These are phyloP conservation scores for Pollenia amentaria DNA, from an alignment of 2,888 invertebrate genomes.

Conservation along the genomic window DNA sequence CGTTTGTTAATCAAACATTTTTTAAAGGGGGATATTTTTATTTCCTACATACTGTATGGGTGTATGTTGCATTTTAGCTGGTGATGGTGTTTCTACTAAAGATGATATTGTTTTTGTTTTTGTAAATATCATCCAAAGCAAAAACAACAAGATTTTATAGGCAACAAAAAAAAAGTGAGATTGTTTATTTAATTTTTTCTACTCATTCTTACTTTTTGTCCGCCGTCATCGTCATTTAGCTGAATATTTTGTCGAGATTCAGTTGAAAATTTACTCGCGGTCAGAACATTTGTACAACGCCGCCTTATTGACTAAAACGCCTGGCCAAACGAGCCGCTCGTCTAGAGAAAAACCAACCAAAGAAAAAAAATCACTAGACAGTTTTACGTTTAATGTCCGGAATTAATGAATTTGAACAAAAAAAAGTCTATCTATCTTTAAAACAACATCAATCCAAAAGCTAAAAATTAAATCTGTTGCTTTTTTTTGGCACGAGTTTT, in stretches of 20 bases:
- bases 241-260: slow-evolving; percentile 72
- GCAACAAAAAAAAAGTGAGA: slow-evolving; percentile 59
- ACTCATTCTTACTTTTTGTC: slow-evolving; percentile 31
- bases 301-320: slow-evolving; percentile 47
- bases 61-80: slow-evolving; percentile 48
- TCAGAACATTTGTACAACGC: slow-evolving; percentile 78
- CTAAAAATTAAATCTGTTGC: slow-evolving; percentile 17
- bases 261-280: slow-evolving; percentile 82
- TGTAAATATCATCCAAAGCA: slow-evolving; percentile 75
- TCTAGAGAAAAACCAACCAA: slow-evolving; percentile 32
- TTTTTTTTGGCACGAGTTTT: slow-evolving; percentile 73
- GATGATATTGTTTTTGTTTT: slow-evolving; percentile 52
- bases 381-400: slow-evolving; percentile 45
- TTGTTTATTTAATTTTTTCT: slow-evolving; percentile 50
- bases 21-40: slow-evolving; percentile 48
- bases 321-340: slow-evolving; percentile 24
- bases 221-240: slow-evolving; percentile 61
- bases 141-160: slow-evolving; percentile 37
- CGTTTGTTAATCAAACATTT: slow-evolving; percentile 32
- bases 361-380: slow-evolving; percentile 51
- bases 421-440: slow-evolving; percentile 32
- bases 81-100: slow-evolving; percentile 47
- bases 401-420: slow-evolving; percentile 46
- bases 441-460: slow-evolving; percentile 17
- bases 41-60: slow-evolving; percentile 29